A percentile compares a stretch with the other conserved stretches of the same genome.
Conservation (phyloP, 2,797 vertebrate genomes). For the Myotis daubentonii region DNA sequence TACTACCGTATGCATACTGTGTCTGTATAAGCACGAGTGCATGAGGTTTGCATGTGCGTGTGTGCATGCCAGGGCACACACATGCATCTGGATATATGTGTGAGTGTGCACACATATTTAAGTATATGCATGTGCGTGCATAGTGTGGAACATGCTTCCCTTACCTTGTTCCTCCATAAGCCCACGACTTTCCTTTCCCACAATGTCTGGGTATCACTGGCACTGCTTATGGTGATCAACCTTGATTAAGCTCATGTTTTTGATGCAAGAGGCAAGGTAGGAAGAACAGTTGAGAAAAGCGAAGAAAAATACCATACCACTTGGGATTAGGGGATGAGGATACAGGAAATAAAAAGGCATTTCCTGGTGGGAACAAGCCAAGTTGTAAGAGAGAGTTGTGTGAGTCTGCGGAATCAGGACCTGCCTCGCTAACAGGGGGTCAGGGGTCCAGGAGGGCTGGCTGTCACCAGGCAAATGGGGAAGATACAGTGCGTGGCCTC, state of each 20-base stretch:
- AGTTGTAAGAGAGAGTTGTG: not conserved
- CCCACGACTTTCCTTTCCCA: not conserved
- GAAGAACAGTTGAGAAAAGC: not conserved
- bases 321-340: not conserved
- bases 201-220: not conserved
- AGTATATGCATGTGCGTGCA: not conserved
- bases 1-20: not conserved
- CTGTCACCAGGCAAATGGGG: not conserved
- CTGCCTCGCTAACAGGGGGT: not conserved
- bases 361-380: not conserved
- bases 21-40: fast-evolving
- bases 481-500: not conserved
- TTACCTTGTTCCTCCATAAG: not conserved
- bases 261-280: not conserved
- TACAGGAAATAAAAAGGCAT: not conserved
- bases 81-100: no score
- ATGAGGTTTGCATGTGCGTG: not conserved
- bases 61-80: fast-evolving
- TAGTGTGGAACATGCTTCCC: not conserved
- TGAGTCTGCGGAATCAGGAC: no score
- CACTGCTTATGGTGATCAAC: not conserved
- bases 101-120: not conserved
- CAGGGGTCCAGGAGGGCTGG: fast-evolving
- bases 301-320: not conserved
- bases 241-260: not conserved